Evolutionary conservation across 2,888 invertebrate genomes (phyloP), one percentile per base, ranked within the genome.

Genomic region (Acleris literana): DNA sequence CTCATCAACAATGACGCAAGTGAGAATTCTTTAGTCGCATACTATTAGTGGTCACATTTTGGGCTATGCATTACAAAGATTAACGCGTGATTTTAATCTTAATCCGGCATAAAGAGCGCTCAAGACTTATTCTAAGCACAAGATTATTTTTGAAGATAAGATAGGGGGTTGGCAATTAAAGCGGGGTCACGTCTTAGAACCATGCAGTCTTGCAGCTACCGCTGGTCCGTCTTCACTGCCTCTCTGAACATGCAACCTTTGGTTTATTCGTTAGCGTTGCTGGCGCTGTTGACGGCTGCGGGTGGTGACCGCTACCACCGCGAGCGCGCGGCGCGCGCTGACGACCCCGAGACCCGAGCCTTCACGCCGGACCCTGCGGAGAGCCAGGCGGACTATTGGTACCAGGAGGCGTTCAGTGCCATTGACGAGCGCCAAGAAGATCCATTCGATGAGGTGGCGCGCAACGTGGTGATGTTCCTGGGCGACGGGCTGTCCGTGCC

Each of bases 401-500:
- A 76, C 62, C 74, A 75, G 18, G 69, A 70, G 49, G 77, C 74
- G 13, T 70, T 75, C 22, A 68, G 66, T 52, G 68, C 68, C 17
- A 71, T 77, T 55, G 61, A 68, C 49, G 94, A 94, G 2, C 65
- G 64, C 53, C 25, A 68, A 59, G 63, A 44, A 17, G 44, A 60
- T 43, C 60, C 72, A 5, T 87, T 88, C 72, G 86, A 79, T 53
- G 82, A 84, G 52, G 60, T 82, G 67, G 93, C 93, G 11, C 88
- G 87, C 71, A 95, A 95, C 82, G 85, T 95, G 6, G 94, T 96
- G 68, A 85, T 96, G 78, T 95, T 95, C 81, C 80, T 96, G 65
- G 96, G 96, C 13, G 96, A 96, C 84, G 96, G 96, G 49, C 95
- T 96, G 95, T 95, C 95, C 0, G 87, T 95, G 64, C 91, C 95